Evolutionary conservation across 1,140 invertebrate genomes (phyloP).

Genomic region (Campoletis sonorensis): DNA sequence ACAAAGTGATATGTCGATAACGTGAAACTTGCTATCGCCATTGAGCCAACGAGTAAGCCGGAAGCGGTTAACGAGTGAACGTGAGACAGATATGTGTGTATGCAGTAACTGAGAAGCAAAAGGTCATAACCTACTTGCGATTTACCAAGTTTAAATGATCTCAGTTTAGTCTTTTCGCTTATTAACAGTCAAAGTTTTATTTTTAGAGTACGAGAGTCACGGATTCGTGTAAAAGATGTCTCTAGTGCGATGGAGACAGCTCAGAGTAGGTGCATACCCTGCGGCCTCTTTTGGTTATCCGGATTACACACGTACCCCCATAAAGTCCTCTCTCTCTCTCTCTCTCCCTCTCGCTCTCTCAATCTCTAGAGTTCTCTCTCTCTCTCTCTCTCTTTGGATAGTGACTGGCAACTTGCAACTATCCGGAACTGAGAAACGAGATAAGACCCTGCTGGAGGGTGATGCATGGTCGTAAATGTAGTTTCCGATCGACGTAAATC

Average conservation of each 20-base stretch:
- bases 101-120: neutral
- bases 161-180: neutral
- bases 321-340: slow-evolving; percentile 4
- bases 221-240: slow-evolving; percentile 27
- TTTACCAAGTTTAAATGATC: neutral
- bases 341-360: slow-evolving; percentile 1
- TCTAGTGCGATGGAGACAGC: neutral
- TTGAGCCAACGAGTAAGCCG: slow-evolving; percentile 20
- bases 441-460: slow-evolving; percentile 34
- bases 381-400: neutral
- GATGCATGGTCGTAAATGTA: slow-evolving; percentile 38
- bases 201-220: neutral
- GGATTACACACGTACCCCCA: neutral
- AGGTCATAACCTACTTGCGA: slow-evolving; percentile 6
- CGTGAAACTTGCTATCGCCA: slow-evolving; percentile 15
- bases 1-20: slow-evolving; percentile 30
- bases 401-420: slow-evolving; percentile 32
- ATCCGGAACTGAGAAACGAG: slow-evolving; percentile 35
- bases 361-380: neutral
- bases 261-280: slow-evolving; percentile 8
- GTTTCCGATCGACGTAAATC: slow-evolving; percentile 41
- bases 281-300: slow-evolving; percentile 8
- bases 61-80: slow-evolving; percentile 18
- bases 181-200: neutral
- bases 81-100: slow-evolving; percentile 21